These are phyloP conservation scores for Sarcophaga subvicina DNA, from an alignment of 2,888 invertebrate species.

Conservation along the genomic window DNA sequence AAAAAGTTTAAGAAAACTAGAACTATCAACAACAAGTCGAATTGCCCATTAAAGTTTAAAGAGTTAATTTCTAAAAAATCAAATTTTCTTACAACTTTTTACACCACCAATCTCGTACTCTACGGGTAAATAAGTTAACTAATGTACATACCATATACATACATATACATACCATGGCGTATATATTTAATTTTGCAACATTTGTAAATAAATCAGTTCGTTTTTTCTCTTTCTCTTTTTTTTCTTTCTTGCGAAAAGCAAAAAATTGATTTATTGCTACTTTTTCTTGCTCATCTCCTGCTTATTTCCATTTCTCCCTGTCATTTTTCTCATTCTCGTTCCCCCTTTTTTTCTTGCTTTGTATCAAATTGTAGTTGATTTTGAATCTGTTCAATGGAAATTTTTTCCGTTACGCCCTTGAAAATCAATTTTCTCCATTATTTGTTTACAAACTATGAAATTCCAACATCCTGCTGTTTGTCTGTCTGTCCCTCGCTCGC, in stretches of 20 bases:
- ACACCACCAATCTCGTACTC: too few relatives aligned
- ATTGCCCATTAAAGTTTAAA: not conserved
- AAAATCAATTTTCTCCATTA: constrained; percentile 62
- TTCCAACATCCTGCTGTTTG: constrained; percentile 53
- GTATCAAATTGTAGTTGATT: too few relatives aligned
- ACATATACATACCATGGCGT: not conserved
- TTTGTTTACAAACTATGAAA: constrained; percentile 61
- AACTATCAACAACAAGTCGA: constrained; percentile 1
- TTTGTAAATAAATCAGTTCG: constrained; percentile 19
- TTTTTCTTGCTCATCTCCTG: constrained; percentile 20
- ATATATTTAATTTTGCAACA: constrained; percentile 25
- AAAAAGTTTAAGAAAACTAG: not conserved
- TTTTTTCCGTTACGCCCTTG: constrained; percentile 51
- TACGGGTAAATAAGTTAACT: not conserved
- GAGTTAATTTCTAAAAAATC: not conserved
- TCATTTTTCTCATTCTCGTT: constrained; percentile 26
- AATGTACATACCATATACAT: not conserved
- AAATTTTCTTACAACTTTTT: not conserved
- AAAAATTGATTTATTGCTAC: constrained; percentile 55
- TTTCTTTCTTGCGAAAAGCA: not conserved
- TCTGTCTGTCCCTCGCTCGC: constrained; percentile 14
- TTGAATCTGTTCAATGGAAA: not conserved
- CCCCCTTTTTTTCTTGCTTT: not conserved
- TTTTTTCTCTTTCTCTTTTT: not conserved
- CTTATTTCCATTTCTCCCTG: constrained; percentile 39